A percentile compares a stretch with the other conserved stretches of the same genome.
phyloP scores from a whole-genome alignment of 1,140 invertebrate genomes.

The Papilio machaon region DNA sequence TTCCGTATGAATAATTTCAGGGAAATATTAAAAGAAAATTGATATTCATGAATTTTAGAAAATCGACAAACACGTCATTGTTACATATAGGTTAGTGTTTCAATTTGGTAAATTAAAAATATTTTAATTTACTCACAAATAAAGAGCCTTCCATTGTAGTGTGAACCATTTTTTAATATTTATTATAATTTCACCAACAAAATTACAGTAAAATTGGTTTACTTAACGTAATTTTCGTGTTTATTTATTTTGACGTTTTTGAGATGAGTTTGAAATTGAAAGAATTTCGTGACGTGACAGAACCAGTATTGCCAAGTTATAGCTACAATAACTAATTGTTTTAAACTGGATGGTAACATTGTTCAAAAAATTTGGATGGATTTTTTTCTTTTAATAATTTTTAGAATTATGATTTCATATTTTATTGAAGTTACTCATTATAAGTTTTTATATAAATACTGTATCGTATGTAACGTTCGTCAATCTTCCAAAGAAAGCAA shows the following conservation, averaged over 20 bases:
- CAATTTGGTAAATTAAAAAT: not conserved
- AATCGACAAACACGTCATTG: not conserved
- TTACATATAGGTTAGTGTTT: not conserved
- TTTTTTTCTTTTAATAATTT: no score
- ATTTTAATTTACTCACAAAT: constrained; percentile 68
- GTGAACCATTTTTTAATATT: constrained; percentile 60
- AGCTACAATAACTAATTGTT: not conserved
- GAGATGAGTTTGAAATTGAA: not conserved
- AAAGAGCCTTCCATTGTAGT: constrained; percentile 78
- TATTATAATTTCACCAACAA: not conserved
- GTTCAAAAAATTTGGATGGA: no score
- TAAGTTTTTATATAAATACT: not conserved
- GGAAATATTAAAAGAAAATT: not conserved
- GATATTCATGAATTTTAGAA: not conserved
- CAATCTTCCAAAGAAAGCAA: no score
- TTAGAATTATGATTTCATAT: not conserved
- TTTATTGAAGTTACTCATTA: not conserved
- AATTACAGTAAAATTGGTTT: not conserved
- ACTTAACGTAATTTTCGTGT: constrained; percentile 44
- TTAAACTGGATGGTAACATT: not conserved
- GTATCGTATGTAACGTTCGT: no score
- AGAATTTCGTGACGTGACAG: constrained; percentile 1
- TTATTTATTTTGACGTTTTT: constrained; percentile 43
- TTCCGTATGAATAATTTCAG: not conserved
- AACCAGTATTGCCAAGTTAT: not conserved